Evolutionary conservation across 2,888 invertebrate species (phyloP).

Genomic region (Tolmerus cingulatus): DNA sequence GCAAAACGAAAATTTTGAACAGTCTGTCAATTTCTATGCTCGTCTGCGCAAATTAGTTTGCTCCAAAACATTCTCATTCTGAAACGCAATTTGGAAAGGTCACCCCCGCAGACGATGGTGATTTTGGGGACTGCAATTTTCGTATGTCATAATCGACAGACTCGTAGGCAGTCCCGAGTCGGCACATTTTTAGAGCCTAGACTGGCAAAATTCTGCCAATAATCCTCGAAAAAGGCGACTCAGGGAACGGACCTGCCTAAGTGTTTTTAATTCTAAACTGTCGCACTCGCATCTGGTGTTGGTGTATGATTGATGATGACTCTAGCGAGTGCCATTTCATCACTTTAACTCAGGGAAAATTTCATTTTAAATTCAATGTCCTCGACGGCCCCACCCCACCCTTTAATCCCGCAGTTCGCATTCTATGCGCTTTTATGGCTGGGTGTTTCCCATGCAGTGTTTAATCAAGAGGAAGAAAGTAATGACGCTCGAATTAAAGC

Average conservation of each 20-base stretch:
- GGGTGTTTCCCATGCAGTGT: neutral
- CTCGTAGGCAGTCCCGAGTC: neutral
- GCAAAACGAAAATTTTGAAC: neutral
- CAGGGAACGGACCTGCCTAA: neutral
- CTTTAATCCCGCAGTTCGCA: neutral
- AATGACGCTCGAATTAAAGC: slow-evolving; percentile 21
- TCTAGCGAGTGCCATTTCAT: slow-evolving; percentile 16
- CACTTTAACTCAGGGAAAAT: slow-evolving; percentile 18
- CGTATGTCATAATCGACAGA: neutral
- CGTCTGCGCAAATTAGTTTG: neutral
- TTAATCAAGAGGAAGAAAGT: slow-evolving; percentile 31
- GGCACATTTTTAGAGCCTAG: neutral
- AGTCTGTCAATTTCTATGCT: neutral
- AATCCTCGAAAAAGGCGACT: neutral
- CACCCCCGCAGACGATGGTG: neutral
- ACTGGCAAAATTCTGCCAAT: neutral
- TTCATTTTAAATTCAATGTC: slow-evolving; percentile 16
- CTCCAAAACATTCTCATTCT: neutral
- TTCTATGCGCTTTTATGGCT: slow-evolving; percentile 5
- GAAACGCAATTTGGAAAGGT: neutral
- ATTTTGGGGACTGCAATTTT: neutral
- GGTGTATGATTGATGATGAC: slow-evolving; percentile 30
- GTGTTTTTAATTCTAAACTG: slow-evolving; percentile 33
- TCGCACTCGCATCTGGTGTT: slow-evolving; percentile 21
- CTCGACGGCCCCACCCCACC: neutral